Evolutionary conservation across 2,113 vertebrate genomes (phyloP).

Genomic region (Engystomops pustulosus): DNA sequence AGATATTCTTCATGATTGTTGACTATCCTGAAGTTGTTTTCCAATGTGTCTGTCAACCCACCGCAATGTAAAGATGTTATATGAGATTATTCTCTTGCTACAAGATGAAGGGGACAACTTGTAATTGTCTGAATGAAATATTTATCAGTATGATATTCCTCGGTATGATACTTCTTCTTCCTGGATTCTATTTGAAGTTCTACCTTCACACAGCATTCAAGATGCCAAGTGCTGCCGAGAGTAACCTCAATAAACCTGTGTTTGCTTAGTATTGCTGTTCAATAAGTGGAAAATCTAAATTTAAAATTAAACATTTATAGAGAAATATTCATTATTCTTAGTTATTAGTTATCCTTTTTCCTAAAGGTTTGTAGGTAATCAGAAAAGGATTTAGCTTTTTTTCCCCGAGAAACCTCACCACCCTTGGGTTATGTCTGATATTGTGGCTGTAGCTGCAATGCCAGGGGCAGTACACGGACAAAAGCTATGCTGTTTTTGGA

Average conservation of each 20-base stretch:
- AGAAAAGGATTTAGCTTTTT: too few relatives aligned
- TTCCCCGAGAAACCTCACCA: too few relatives aligned
- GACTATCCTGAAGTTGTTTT: neutral
- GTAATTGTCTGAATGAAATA: neutral
- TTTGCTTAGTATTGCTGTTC: neutral
- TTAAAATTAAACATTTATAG: neutral
- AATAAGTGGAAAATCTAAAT: neutral
- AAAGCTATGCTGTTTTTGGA: too few relatives aligned
- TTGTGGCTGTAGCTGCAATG: too few relatives aligned
- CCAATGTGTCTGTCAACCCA: neutral
- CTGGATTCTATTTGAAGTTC: conserved; percentile 42
- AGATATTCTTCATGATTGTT: neutral
- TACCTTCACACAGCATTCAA: conserved; percentile 27
- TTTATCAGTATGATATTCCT: neutral
- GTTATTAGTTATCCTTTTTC: too few relatives aligned
- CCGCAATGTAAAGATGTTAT: neutral
- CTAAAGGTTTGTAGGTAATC: too few relatives aligned
- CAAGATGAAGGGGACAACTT: neutral
- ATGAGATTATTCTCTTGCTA: neutral
- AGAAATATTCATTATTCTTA: too few relatives aligned
- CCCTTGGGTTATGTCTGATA: too few relatives aligned
- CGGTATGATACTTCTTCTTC: neutral
- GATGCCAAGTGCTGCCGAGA: neutral
- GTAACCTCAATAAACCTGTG: neutral
- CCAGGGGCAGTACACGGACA: too few relatives aligned